Base-by-base conservation (phyloP, 2,113 vertebrate species). In the Gobio gobio region DNA sequence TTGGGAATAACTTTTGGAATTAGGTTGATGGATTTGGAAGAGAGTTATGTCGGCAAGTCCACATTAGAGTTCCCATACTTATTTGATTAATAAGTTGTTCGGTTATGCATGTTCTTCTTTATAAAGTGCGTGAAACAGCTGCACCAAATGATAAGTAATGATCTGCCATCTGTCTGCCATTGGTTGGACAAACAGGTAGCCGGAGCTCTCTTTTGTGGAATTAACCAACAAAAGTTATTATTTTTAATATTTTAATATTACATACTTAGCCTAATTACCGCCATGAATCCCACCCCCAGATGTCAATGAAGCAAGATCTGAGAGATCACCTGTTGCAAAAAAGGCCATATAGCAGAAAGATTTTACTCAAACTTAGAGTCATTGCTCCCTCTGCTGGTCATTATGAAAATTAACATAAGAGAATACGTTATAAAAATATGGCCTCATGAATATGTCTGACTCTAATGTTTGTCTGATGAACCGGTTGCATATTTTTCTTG, bases 351-450 rank as follows among this genome's bases (percentile, higher is more conserved):
- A 61, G 24, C 54, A 18, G 77, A 6, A 45, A 3, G 26, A 12
- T 13, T 81, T 16, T 78, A 4, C 16, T 3, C 59, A 64, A 72
- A 18, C 43, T 66, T 51, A 49, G 26, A 79, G 40, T 79, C 24
- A 78, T 26, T 66, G 22, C 76, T 72, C 74, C 80, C 47, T 83
- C 87, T 88, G 14, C 64, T 85, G 87, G 45, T 75, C 5, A 49
- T 24, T 43, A 12, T 61, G 22, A 56, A 61, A 43, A 68, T 10
- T 84, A 58, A 70, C 0, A 14, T 8, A 33, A 7, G 26, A 64
- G 13, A 5, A 18, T 13, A 61, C n/a, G 10, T 61, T 61, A 26
- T 61, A 26, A 63, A 26, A 63, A 26, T 24, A 36, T 10, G 13
- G 63, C 63, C 29, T 33, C 29, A 33, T 3, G 13, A 18, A 8